Evolutionary conservation across 2,113 vertebrate genomes (phyloP).

Genomic region (Muntiacus muntjak): DNA sequence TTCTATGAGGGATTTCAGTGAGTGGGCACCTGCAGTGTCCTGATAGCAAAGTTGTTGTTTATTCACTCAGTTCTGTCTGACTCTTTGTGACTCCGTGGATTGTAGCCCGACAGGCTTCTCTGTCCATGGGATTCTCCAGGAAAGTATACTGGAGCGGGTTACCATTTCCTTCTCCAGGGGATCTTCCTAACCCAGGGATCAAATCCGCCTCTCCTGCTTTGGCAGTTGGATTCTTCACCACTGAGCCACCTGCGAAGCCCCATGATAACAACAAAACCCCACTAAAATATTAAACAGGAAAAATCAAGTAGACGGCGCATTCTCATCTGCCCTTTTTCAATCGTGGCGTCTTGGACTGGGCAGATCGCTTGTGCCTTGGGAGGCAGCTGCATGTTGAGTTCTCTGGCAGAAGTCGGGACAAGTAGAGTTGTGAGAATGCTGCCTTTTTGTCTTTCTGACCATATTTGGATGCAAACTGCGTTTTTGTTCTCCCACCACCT

Average conservation of each 20-base stretch:
- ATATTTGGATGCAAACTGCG: constrained; percentile 53
- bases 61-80: neutral
- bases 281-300: neutral
- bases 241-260: neutral
- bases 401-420: neutral
- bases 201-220: neutral
- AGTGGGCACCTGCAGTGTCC: neutral
- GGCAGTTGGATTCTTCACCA: neutral
- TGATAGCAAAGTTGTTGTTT: neutral
- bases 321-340: neutral
- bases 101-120: neutral
- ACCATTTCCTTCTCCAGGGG: neutral
- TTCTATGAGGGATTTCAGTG: neutral
- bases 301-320: neutral
- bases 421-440: neutral
- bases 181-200: neutral
- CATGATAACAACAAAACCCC: neutral
- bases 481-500: constrained; percentile 53
- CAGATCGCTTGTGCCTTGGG: neutral
- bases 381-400: neutral
- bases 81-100: neutral
- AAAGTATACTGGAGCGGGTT: neutral
- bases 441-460: neutral
- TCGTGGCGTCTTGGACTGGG: neutral
- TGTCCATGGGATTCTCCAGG: neutral